Conservation (phyloP, 2,113 vertebrate species). For the Clarias macrocephalus region DNA sequence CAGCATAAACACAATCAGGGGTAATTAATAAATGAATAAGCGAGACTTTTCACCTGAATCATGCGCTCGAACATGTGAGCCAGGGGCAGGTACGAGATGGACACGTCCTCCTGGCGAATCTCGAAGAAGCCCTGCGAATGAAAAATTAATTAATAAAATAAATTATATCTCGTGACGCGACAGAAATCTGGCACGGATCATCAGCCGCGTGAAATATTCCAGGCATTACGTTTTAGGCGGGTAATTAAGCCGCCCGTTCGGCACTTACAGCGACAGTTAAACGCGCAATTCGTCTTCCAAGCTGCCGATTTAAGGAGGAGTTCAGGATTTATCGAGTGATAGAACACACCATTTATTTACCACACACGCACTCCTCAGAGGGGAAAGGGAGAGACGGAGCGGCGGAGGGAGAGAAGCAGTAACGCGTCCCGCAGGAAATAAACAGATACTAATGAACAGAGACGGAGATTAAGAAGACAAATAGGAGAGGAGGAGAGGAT, state of each 20-base stretch:
- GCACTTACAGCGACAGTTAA: constrained; percentile 56
- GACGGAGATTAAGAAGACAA: constrained; percentile 53
- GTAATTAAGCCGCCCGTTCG: constrained; percentile 40
- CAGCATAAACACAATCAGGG: neutral
- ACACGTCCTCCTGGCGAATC: constrained; percentile 73
- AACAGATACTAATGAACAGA: neutral
- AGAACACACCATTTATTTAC: constrained; percentile 71
- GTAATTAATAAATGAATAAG: neutral
- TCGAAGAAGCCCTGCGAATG: constrained; percentile 71
- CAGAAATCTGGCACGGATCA: neutral
- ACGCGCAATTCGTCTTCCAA: constrained; percentile 53
- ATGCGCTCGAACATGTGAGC: constrained; percentile 81
- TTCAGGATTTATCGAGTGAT: constrained; percentile 62
- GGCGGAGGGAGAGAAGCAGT: constrained; percentile 34
- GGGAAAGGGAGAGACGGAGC: constrained; percentile 27
- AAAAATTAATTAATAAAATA: neutral
- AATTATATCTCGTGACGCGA: neutral
- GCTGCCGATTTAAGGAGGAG: constrained; percentile 65
- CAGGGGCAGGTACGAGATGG: constrained; percentile 80
- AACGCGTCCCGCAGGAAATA: constrained; percentile 14
- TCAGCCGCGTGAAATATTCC: constrained; percentile 44
- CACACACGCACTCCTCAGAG: constrained; percentile 64
- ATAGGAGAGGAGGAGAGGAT: neutral
- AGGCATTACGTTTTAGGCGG: neutral
- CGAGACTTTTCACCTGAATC: constrained; percentile 69